Evolutionary conservation across 2,113 vertebrate genomes (phyloP).

Genomic region (Mustela lutreola): DNA sequence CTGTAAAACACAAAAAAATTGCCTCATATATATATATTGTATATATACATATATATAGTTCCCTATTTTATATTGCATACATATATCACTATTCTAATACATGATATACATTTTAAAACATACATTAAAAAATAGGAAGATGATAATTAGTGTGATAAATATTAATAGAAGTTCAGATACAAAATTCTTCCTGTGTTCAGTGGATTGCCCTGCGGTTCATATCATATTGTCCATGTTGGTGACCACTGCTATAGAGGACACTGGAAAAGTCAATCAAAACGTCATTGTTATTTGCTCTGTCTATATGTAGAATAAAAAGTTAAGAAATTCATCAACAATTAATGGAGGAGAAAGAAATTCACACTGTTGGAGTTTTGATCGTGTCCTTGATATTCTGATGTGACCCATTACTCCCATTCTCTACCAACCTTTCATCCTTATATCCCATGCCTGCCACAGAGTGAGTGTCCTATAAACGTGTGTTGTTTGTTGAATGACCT

Average conservation of each 20-base stretch:
- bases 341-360: not conserved
- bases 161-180: slow-evolving; percentile 36
- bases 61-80: not conserved
- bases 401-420: not conserved
- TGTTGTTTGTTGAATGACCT: not conserved
- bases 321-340: slow-evolving; percentile 34
- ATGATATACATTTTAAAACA: slow-evolving; percentile 43
- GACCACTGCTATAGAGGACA: not conserved
- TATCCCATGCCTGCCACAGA: not conserved
- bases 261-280: not conserved
- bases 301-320: not conserved
- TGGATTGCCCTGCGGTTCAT: not conserved
- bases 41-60: not conserved
- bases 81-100: not conserved
- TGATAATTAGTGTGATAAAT: slow-evolving; percentile 1
- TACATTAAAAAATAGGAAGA: not conserved
- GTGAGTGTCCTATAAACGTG: not conserved
- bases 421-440: not conserved
- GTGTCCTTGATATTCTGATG: not conserved
- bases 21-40: not conserved
- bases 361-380: not conserved
- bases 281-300: not conserved
- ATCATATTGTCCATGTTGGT: not conserved
- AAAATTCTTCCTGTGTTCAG: not conserved
- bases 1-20: slow-evolving; percentile 39